Conservation (phyloP, 2,888 invertebrate species). For the Aporophyla lueneburgensis region DNA sequence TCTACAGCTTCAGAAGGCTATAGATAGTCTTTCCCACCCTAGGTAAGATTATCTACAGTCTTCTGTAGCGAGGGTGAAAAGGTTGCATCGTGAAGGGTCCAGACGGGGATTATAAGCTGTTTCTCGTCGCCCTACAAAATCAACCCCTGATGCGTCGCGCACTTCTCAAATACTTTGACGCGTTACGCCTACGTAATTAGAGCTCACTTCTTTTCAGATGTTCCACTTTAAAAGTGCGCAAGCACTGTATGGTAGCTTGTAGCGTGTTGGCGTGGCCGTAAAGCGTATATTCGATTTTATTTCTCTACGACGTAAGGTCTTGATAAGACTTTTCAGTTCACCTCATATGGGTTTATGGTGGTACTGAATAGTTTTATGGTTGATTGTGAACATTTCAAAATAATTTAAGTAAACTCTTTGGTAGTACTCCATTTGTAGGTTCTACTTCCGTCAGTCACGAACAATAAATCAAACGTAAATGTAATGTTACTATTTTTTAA, state of each 20-base stretch:
- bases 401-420: slow-evolving; percentile 14
- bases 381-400: slow-evolving; percentile 5
- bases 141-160: slow-evolving; percentile 55
- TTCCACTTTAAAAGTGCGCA: slow-evolving; percentile 50
- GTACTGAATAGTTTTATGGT: slow-evolving; percentile 11
- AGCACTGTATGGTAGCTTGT: slow-evolving; percentile 11
- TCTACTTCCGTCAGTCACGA: slow-evolving; percentile 13
- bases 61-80: slow-evolving; percentile 30
- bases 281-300: slow-evolving; percentile 45
- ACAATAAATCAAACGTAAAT: not conserved
- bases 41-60: slow-evolving; percentile 12
- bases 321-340: slow-evolving; percentile 31
- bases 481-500: slow-evolving; percentile 2
- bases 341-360: slow-evolving; percentile 16
- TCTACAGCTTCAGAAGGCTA: too few species aligned
- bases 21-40: too few species aligned
- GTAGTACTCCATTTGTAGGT: not conserved
- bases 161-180: slow-evolving; percentile 63
- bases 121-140: slow-evolving; percentile 58
- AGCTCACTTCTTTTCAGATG: slow-evolving; percentile 63
- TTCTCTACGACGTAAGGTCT: slow-evolving; percentile 14
- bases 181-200: slow-evolving; percentile 66
- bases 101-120: slow-evolving; percentile 55
- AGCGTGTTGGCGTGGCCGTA: slow-evolving; percentile 19
- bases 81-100: slow-evolving; percentile 30